phyloP scores from a whole-genome alignment of 2,797 vertebrate species.

The Sebastiscus tertius region DNA sequence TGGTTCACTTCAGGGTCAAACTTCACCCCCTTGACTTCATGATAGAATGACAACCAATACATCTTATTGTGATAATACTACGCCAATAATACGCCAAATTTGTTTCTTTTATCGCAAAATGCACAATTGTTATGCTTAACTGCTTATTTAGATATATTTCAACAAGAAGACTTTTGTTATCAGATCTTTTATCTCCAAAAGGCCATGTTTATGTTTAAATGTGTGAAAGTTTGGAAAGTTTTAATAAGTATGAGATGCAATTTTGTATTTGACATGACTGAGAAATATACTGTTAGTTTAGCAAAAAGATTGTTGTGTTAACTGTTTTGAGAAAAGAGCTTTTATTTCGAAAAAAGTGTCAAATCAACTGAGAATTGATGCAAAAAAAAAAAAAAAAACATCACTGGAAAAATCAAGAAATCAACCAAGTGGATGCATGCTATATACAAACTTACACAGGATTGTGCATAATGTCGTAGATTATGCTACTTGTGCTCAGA shows the following conservation, averaged over 20 bases:
- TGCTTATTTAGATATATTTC: background rate
- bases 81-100: no score
- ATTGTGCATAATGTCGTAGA: background rate
- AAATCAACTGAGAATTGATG: background rate
- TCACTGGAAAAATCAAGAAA: background rate
- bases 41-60: no score
- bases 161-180: background rate
- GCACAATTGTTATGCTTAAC: no score
- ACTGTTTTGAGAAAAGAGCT: background rate
- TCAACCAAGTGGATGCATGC: background rate
- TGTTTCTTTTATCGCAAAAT: no score
- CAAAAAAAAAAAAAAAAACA: background rate
- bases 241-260: background rate
- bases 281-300: background rate
- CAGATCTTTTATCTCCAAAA: background rate
- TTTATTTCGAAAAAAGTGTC: background rate
- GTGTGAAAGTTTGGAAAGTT: background rate
- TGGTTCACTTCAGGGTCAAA: no score
- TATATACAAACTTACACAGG: background rate
- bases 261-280: background rate
- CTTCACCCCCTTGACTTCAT: no score
- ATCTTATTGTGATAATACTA: no score
- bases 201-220: background rate
- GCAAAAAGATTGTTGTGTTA: background rate
- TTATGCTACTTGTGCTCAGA: background rate